Base-by-base conservation (phyloP, 2,888 invertebrate species). In the Microctonus brassicae region DNA sequence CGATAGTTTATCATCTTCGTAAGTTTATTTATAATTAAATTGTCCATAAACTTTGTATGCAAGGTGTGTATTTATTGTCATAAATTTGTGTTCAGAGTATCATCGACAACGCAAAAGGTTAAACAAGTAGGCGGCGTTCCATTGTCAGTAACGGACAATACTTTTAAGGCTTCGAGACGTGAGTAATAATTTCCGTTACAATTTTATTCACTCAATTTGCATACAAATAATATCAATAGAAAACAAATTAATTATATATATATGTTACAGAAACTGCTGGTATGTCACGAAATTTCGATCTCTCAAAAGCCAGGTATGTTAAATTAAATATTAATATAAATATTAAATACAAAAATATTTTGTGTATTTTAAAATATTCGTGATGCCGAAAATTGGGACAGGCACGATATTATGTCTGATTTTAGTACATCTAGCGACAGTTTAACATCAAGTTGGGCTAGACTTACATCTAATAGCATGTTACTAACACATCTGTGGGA, bases 391-490 rank as follows among this genome's bases (percentile, higher is more conserved):
- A n/a, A 26, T 55, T 58, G 58, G 17, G 33, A 55, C 11, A 55
- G 55, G 55, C 55, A 55, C 55, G 55, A 55, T 22, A 55, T 55
- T 55, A 5, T 55, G 6, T 55, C 26, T 55, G 57, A 26, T 83
- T 83, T 73, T 80, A 85, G 85, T 80, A 78, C 82, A 71, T 82
- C 83, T 76, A 82, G 79, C 75, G 78, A 80, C 77, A 81, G 77
- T 77, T 78, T 85, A 82, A 83, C 84, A 73, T 78, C 81, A 63
- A 85, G 79, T 77, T 86, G 82, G 84, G 80, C 82, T 47, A 81
- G 84, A 78, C 81, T 86, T 75, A 80, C 84, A 58, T 82, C 84
- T 80, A 84, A 85, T 82, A 85, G 83, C 83, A 82, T 82, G 79
- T 80, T 83, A 79, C 79, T 86, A 82, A 84, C 83, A 73, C 82